phyloP scores from a whole-genome alignment of 2,113 vertebrate genomes.

The Oncorhynchus nerka region DNA sequence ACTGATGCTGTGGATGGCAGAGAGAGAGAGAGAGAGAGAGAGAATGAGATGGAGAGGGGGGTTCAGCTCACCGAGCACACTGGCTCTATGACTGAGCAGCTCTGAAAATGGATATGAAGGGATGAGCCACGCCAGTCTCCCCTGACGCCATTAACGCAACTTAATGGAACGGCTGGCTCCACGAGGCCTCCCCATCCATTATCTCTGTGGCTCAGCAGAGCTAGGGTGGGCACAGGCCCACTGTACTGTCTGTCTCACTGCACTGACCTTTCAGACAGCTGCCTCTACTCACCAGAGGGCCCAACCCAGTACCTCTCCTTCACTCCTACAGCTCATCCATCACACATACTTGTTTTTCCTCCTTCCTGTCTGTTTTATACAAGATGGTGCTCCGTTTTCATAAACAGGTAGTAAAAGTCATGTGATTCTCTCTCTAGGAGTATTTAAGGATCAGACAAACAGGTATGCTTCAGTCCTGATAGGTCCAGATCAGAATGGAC shows the following conservation, averaged over 20 bases:
- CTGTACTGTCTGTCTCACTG: slow-evolving; percentile 37
- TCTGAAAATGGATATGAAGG: slow-evolving; percentile 70
- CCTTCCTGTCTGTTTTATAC: not conserved
- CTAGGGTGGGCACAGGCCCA: slow-evolving; percentile 51
- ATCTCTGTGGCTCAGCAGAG: slow-evolving; percentile 59
- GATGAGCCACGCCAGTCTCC: slow-evolving; percentile 65
- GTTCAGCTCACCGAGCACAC: slow-evolving; percentile 29
- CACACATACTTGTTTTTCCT: not conserved
- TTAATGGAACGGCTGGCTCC: slow-evolving; percentile 78
- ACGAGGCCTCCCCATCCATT: slow-evolving; percentile 71
- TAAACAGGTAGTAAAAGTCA: not conserved
- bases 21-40: slow-evolving; percentile 4
- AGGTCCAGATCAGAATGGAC: not conserved
- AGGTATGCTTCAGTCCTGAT: not conserved
- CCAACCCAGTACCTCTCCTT: not conserved
- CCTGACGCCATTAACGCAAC: slow-evolving; percentile 75
- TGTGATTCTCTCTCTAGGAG: not conserved
- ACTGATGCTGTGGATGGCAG: not conserved
- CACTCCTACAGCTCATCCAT: not conserved
- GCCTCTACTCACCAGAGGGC: not conserved
- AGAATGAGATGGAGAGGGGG: slow-evolving; percentile 1
- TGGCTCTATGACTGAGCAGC: slow-evolving; percentile 53
- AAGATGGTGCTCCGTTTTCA: not conserved
- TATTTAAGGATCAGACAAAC: not conserved
- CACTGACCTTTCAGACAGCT: not conserved